Base-by-base conservation (phyloP, 2,797 vertebrate genomes). In the Phyllotis vaccarum region DNA sequence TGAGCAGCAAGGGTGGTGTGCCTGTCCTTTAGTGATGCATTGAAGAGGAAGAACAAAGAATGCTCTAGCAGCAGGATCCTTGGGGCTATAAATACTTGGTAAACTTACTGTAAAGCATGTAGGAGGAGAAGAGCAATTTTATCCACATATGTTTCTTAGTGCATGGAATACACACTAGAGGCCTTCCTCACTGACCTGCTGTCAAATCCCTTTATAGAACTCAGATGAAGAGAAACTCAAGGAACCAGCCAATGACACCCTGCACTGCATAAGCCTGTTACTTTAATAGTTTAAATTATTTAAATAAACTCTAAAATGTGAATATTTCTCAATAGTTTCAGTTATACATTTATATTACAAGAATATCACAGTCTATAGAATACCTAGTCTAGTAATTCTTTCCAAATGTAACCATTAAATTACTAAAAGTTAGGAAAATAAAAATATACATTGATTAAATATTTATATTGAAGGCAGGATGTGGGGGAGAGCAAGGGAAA, bases 31-130 rank as follows among this genome's bases (percentile, higher is more conserved):
- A 40, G 80, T 86, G 58, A 58, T 52, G 13, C 86, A 21, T 81
- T 96, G 72, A 89, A 92, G 86, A 95, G 37, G 58, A 96, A 90
- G 40, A 97, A 95, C 86, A 96, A 91, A 94, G 34, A 2, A 40
- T 86, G 24, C 11, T 78, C 10, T 87, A 90, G 86, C 31, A 79
- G 54, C 58, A 92, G n/a, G 13, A 19, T 76, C 37, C 91, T 93
- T 90, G 80, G 46, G 60, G 40, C 72, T 95, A 95, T 68, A 95
- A 96, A 89, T 89, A 95, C 85, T 72, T 89, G 60, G 78, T 94
- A 91, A 68, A n/a, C 3, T 60, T 62, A 37, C 27, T 85, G 7
- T 17, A 86, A 72, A 89, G 75, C 16, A 58, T 34, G 31, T 29
- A 90, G 52, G 13, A 75, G n/a, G 58, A 90, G 56, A 78, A 87